Conservation (phyloP, 1,140 invertebrate species). For the Octopus bimaculoides region DNA sequence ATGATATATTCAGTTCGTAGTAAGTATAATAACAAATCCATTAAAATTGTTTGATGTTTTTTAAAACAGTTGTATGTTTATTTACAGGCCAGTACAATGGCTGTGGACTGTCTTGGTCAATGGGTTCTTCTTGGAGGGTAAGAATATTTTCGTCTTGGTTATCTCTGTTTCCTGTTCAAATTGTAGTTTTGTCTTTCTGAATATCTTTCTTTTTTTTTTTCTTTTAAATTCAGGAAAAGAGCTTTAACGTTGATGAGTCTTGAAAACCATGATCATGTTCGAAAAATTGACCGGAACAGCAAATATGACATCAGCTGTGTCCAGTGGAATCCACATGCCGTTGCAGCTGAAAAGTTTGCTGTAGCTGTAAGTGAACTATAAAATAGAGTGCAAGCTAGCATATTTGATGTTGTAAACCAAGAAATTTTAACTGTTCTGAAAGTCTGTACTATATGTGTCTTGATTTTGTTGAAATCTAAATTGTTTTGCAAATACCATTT, state of each 20-base stretch:
- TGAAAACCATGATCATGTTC: slow-evolving; percentile 70
- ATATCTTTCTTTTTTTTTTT: slow-evolving; percentile 21
- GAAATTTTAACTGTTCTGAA: no score
- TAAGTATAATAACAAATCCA: neutral
- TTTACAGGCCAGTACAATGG: slow-evolving; percentile 82
- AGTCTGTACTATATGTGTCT: no score
- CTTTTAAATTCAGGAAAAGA: slow-evolving; percentile 64
- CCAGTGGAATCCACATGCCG: slow-evolving; percentile 84
- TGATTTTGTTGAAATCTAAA: no score
- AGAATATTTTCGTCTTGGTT: slow-evolving; percentile 35
- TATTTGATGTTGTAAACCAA: no score
- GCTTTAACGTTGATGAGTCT: slow-evolving; percentile 79
- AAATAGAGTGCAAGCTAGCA: no score
- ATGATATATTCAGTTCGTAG: neutral
- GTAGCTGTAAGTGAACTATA: slow-evolving; percentile 72
- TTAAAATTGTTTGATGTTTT: neutral
- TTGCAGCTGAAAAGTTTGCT: slow-evolving; percentile 78
- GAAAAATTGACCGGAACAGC: slow-evolving; percentile 80
- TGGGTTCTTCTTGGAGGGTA: slow-evolving; percentile 83
- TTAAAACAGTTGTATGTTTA: slow-evolving; percentile 30
- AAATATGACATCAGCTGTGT: slow-evolving; percentile 91
- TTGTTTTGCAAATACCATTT: no score
- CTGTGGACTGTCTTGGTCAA: slow-evolving; percentile 79
- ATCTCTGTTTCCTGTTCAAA: neutral
- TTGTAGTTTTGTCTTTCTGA: slow-evolving; percentile 8